These are phyloP conservation scores for Brenthis daphne DNA, from an alignment of 2,888 invertebrate genomes.

Conservation along the genomic window DNA sequence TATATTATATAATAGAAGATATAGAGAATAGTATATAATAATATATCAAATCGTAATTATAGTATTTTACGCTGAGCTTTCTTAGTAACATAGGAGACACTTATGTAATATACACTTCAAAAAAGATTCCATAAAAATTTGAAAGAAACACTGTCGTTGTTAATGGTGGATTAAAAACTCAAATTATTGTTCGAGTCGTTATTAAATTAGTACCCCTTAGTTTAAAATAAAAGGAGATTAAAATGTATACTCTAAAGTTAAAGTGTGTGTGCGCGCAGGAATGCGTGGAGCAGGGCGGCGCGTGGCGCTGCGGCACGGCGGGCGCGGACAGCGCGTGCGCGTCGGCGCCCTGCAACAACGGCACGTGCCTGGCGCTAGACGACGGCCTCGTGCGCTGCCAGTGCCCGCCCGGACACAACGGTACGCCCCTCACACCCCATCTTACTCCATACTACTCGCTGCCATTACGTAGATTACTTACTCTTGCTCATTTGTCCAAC, in stretches of 20 bases:
- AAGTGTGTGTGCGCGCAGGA: constrained; percentile 47
- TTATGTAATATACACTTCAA: no score
- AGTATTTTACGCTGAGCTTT: no score
- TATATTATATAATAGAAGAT: no score
- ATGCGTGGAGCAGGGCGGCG: constrained; percentile 74
- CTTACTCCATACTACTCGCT: no score
- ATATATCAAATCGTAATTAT: no score
- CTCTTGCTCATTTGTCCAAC: no score
- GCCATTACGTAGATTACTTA: no score
- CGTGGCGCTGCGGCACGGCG: constrained; percentile 83
- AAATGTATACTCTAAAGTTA: background rate
- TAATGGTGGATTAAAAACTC: background rate
- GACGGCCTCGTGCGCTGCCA: constrained; percentile 86
- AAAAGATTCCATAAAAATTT: background rate
- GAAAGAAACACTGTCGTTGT: background rate
- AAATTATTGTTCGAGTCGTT: no score
- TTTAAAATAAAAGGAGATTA: no score
- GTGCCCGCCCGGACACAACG: constrained; percentile 80
- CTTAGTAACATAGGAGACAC: no score
- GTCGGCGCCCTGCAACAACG: constrained; percentile 87
- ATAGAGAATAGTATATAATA: no score
- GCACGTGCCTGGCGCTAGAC: constrained; percentile 86
- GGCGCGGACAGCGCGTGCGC: constrained; percentile 86
- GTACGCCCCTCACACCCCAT: constrained; percentile 46
- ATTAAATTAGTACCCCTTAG: no score